Conservation (phyloP, 2,888 invertebrate genomes). For the Brachynemurus nebulosus region DNA sequence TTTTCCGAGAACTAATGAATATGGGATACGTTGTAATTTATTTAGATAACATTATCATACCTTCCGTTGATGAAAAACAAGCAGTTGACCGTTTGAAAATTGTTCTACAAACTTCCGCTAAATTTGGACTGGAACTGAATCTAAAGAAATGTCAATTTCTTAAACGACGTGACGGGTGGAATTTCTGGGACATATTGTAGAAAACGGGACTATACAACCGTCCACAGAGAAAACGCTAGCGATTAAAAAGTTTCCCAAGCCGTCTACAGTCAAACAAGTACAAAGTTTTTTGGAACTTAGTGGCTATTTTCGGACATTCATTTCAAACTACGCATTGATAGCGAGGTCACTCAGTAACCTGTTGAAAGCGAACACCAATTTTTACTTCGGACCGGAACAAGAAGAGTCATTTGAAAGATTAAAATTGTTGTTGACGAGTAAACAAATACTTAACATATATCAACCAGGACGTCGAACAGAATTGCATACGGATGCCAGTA, state of each 20-base stretch:
- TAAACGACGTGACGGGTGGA: constrained; percentile 14
- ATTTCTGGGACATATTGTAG: constrained; percentile 18
- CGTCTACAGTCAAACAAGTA: constrained; percentile 14
- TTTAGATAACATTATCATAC: constrained; percentile 14
- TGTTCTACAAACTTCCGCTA: constrained; percentile 13
- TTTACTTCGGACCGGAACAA: neutral
- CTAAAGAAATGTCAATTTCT: constrained; percentile 18
- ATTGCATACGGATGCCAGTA: constrained; percentile 17
- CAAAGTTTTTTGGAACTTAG: constrained; percentile 19
- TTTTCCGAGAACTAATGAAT: constrained; percentile 16
- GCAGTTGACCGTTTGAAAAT: constrained; percentile 12
- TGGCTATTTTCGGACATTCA: constrained; percentile 19
- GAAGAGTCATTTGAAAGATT: neutral
- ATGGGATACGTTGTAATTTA: constrained; percentile 10
- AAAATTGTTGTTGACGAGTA: neutral
- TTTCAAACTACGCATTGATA: constrained; percentile 15
- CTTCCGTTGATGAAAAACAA: constrained; percentile 5
- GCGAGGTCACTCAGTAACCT: constrained; percentile 19
- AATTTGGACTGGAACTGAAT: constrained; percentile 15
- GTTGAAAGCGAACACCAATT: neutral
- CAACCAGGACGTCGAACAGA: constrained; percentile 14
- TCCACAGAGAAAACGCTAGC: constrained; percentile 16
- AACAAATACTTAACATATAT: constrained; percentile 14
- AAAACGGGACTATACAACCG: constrained; percentile 15
- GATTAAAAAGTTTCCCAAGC: constrained; percentile 17